A percentile compares a stretch with the other conserved stretches of the same genome.
Evolutionary conservation across 2,888 invertebrate genomes (phyloP).

Genomic region (Amphipoea lucens): DNA sequence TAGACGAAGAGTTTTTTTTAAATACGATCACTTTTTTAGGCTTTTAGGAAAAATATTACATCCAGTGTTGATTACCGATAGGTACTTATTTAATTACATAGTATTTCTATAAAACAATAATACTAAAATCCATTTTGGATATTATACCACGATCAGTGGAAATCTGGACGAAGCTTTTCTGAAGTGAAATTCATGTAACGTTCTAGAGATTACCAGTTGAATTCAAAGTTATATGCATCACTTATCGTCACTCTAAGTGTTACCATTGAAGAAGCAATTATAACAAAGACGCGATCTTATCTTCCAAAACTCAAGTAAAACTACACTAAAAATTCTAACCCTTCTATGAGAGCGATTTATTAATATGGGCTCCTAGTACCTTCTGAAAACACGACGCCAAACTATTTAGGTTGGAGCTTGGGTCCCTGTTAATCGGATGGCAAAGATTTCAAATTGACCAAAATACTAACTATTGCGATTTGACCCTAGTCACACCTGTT

Average conservation of each 20-base stretch:
- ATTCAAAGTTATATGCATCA: conserved; percentile 11
- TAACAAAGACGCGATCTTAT: conserved; percentile 20
- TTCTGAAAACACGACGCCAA: neutral
- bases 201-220: conserved; percentile 6
- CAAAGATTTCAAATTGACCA: neutral
- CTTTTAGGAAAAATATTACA: neutral
- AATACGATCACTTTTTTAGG: neutral
- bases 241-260: conserved; percentile 9
- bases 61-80: neutral
- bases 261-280: conserved; percentile 6
- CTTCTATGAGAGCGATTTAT: conserved; percentile 4
- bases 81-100: neutral
- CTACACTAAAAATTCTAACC: neutral
- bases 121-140: neutral
- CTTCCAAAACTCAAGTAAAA: conserved; percentile 1
- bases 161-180: neutral
- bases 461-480: conserved; percentile 36
- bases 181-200: neutral
- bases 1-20: neutral
- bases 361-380: conserved; percentile 25
- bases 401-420: conserved; percentile 8
- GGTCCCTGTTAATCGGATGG: too few relatives aligned
- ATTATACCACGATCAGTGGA: neutral
- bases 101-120: neutral
- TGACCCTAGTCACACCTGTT: conserved; percentile 17